Evolutionary conservation across 2,113 vertebrate species (phyloP).

Genomic region (Pluvianellus socialis): DNA sequence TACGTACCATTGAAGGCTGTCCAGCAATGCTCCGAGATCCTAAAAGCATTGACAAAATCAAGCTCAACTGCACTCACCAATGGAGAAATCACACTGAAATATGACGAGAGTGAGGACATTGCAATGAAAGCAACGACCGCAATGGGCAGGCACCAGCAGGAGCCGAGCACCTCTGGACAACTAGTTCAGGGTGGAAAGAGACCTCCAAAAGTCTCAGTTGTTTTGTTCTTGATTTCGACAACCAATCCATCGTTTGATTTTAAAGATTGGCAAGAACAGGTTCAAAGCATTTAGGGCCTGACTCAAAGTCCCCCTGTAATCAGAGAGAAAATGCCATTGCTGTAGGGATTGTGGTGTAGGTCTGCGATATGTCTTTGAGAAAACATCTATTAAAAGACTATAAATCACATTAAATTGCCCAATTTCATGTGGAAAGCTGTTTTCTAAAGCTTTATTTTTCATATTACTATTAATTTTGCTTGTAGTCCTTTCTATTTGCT

Average conservation of each 20-base stretch:
- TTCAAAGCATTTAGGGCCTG: background rate
- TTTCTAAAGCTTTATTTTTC: background rate
- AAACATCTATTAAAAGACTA: background rate
- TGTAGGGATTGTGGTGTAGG: background rate
- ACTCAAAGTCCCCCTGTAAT: background rate
- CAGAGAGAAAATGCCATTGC: background rate
- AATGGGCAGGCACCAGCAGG: background rate
- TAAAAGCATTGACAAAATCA: conserved; percentile 31
- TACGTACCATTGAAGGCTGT: background rate
- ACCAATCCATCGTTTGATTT: background rate
- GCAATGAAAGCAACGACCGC: background rate
- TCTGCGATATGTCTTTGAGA: background rate
- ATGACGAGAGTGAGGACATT: background rate
- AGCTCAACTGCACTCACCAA: background rate
- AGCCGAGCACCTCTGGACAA: background rate
- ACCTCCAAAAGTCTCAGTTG: background rate
- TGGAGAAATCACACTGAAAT: background rate
- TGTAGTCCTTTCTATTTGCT: background rate
- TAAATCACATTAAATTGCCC: background rate
- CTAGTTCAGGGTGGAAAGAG: background rate
- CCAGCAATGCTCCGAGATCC: conserved; percentile 43
- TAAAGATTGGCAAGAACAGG: background rate
- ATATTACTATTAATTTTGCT: background rate
- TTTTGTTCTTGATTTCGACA: conserved; percentile 3
- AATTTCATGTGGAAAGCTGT: background rate